Evolutionary conservation across 1,140 invertebrate species (phyloP).

Genomic region (Trinorchestia longiramus): DNA sequence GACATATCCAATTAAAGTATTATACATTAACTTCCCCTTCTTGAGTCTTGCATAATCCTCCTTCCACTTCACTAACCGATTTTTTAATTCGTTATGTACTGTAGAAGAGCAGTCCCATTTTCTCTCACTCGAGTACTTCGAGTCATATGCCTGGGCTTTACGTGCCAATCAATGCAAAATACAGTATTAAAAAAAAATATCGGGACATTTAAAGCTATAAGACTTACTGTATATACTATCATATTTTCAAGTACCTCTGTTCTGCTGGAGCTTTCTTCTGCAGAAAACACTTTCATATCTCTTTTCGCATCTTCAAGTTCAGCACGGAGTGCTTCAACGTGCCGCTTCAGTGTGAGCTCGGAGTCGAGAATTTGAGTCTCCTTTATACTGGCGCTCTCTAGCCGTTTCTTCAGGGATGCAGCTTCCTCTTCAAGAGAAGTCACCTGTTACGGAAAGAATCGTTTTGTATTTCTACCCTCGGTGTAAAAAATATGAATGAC

Average conservation of each 20-base stretch:
- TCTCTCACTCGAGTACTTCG: no score
- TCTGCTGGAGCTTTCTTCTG: constrained; percentile 64
- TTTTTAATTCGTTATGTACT: no score
- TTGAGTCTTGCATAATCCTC: no score
- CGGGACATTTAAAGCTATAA: background rate
- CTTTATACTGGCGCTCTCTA: constrained; percentile 57
- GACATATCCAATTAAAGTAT: no score
- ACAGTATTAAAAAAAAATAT: background rate
- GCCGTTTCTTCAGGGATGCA: constrained; percentile 57
- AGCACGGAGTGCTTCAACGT: constrained; percentile 64
- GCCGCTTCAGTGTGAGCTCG: constrained; percentile 67
- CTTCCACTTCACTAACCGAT: no score
- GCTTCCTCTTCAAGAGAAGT: constrained; percentile 62
- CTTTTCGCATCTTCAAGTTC: constrained; percentile 64
- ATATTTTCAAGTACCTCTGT: constrained; percentile 57
- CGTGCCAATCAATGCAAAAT: no score
- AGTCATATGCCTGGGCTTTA: no score
- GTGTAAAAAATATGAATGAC: no score
- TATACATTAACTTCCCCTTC: no score
- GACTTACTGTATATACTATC: background rate
- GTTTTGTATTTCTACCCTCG: background rate
- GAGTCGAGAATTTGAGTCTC: constrained; percentile 59
- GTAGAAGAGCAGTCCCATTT: no score
- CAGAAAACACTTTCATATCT: constrained; percentile 62
- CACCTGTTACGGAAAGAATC: constrained; percentile 51